Evolutionary conservation across 2,888 invertebrate species (phyloP).

Genomic region (Acrobasis suavella): DNA sequence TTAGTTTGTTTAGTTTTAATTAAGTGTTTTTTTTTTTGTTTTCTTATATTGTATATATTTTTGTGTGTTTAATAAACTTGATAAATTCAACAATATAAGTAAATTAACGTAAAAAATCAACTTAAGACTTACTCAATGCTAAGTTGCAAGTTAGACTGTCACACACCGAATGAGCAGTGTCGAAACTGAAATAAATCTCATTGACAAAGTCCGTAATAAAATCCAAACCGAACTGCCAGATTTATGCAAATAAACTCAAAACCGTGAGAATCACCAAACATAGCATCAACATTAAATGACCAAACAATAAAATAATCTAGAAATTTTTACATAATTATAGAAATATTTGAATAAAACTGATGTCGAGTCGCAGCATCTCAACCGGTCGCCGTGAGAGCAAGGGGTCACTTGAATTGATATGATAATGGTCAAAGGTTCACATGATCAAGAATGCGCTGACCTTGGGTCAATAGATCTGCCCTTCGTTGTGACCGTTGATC

Average conservation of each 20-base stretch:
- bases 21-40: too few species aligned
- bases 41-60: too few species aligned
- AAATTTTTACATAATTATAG: constrained; percentile 50
- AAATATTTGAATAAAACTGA: constrained; percentile 61
- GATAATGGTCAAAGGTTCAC: constrained; percentile 45
- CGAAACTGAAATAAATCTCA: neutral
- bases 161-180: neutral
- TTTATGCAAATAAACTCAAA: constrained; percentile 2
- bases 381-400: constrained; percentile 63
- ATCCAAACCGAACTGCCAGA: neutral
- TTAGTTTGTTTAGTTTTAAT: too few species aligned
- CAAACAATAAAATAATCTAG: constrained; percentile 27
- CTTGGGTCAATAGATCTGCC: constrained; percentile 52
- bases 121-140: too few species aligned
- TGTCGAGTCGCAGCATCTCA: constrained; percentile 49
- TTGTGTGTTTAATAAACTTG: too few species aligned
- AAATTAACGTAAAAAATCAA: too few species aligned
- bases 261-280: constrained; percentile 44
- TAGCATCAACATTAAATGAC: constrained; percentile 26
- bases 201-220: neutral
- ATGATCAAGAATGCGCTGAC: constrained; percentile 62
- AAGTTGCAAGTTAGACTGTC: neutral
- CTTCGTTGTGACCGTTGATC: constrained; percentile 71
- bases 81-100: too few species aligned
- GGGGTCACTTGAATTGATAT: constrained; percentile 19